Conservation (phyloP, 2,888 invertebrate species). For the Cheilosia urbana region DNA sequence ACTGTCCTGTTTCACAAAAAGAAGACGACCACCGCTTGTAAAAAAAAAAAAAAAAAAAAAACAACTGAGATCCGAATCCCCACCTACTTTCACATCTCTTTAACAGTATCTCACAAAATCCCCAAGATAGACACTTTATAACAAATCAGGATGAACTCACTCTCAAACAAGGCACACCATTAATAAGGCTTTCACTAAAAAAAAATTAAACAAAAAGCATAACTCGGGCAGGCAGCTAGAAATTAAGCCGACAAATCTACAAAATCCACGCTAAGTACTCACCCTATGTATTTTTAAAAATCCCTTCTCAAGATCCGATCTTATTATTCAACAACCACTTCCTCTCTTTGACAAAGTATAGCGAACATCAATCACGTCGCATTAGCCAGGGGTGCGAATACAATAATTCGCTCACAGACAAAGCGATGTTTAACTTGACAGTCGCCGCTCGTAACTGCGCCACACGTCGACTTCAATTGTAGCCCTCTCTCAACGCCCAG, state of each 20-base stretch:
- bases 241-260: not conserved
- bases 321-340: not conserved
- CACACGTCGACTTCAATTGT: constrained; percentile 15
- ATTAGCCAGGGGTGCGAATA: constrained; percentile 30
- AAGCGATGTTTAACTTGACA: constrained; percentile 42
- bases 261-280: not conserved
- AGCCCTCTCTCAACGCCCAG: not conserved
- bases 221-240: not conserved
- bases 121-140: too few relatives aligned
- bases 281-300: not conserved
- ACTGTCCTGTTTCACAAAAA: too few relatives aligned
- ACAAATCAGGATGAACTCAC: too few relatives aligned
- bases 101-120: too few relatives aligned
- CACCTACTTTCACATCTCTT: too few relatives aligned
- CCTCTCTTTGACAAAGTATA: constrained; percentile 2
- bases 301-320: not conserved
- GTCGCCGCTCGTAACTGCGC: constrained; percentile 31
- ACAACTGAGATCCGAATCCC: too few relatives aligned
- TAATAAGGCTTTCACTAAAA: too few relatives aligned
- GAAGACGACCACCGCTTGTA: too few relatives aligned
- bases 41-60: too few relatives aligned
- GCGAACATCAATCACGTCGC: constrained; percentile 27
- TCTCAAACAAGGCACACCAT: too few relatives aligned
- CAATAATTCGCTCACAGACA: constrained; percentile 27
- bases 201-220: not conserved